A percentile compares a stretch with the other conserved stretches of the same genome.
Evolutionary conservation across 2,113 vertebrate genomes (phyloP).

Genomic region (Colinus virginianus): DNA sequence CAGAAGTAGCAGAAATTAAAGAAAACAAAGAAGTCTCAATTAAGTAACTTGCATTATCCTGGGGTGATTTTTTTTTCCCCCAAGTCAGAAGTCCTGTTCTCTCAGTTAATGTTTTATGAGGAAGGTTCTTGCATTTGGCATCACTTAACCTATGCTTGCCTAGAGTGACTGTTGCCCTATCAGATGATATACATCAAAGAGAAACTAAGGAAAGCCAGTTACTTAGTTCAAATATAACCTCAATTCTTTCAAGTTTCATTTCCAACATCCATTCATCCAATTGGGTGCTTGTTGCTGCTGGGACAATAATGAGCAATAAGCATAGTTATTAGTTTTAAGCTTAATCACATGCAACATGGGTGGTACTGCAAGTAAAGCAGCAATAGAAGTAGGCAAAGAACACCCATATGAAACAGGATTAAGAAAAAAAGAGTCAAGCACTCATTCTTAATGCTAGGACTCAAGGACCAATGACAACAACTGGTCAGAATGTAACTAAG

Average conservation of each 20-base stretch:
- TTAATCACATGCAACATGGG: not conserved
- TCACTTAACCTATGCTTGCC: not conserved
- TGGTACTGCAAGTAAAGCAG: not conserved
- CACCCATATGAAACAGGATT: fast-evolving
- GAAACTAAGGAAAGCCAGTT: not conserved
- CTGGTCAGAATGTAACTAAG: not conserved
- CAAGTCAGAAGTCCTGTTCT: not conserved
- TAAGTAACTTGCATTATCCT: not conserved
- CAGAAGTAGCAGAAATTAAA: not conserved
- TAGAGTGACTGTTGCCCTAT: not conserved
- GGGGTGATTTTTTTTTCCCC: not conserved
- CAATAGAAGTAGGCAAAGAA: not conserved
- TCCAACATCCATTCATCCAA: not conserved
- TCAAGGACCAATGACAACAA: not conserved
- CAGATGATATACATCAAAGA: not conserved
- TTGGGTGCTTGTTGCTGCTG: not conserved
- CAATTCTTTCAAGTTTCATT: not conserved
- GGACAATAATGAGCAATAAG: not conserved
- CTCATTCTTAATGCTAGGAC: not conserved
- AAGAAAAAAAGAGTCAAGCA: not conserved
- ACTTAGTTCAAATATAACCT: not conserved
- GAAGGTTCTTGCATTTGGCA: not conserved
- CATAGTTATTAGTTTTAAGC: not conserved
- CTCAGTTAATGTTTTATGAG: not conserved
- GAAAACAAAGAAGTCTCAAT: not conserved